phyloP scores from a whole-genome alignment of 2,797 vertebrate species.

The Mus minutoides region DNA sequence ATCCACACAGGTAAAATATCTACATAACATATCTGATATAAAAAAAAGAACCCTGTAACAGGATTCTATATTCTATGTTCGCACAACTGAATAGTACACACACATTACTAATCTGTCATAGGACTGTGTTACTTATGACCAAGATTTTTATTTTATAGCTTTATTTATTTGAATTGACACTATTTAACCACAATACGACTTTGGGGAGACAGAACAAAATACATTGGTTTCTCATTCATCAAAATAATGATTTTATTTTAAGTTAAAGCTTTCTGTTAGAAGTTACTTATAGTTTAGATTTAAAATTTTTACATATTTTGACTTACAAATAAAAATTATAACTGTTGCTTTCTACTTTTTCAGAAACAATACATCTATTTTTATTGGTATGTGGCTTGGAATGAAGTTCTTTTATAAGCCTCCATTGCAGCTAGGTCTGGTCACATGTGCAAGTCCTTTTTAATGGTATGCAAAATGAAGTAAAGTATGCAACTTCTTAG shows the following conservation, averaged over 20 bases:
- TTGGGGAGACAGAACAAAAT: neutral
- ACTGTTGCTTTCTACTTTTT: neutral
- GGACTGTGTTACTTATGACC: neutral
- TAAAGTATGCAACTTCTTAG: neutral
- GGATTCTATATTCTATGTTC: neutral
- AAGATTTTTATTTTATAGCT: constrained; percentile 29
- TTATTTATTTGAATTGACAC: neutral
- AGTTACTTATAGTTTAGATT: neutral
- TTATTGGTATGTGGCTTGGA: neutral
- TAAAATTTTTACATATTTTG: neutral
- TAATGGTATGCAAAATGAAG: neutral
- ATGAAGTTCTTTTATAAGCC: neutral
- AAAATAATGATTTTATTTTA: constrained; percentile 12
- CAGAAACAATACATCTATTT: neutral
- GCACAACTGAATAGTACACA: neutral
- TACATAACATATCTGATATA: neutral
- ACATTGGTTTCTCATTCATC: neutral
- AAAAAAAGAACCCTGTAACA: neutral
- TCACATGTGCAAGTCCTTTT: neutral
- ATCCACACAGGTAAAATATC: neutral
- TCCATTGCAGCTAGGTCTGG: neutral
- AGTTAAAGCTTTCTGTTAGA: constrained; percentile 29
- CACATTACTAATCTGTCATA: neutral
- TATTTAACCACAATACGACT: neutral
- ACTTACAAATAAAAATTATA: neutral